Base-by-base conservation (phyloP, 2,888 invertebrate species). In the Oscheius sp. region DNA sequence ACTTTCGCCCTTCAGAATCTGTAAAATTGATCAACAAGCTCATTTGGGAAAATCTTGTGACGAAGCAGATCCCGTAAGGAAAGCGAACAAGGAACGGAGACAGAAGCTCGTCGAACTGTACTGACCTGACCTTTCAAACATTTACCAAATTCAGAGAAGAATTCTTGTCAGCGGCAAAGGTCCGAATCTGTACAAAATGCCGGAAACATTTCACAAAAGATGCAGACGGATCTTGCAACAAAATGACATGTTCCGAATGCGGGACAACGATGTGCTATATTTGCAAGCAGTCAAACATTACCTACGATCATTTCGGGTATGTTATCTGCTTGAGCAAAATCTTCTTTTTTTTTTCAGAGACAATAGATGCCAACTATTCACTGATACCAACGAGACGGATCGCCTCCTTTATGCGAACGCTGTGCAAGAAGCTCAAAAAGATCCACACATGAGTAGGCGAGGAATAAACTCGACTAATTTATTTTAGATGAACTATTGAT, bases 101-200 rank as follows among this genome's bases (percentile, higher is more conserved):
- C n/a, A 61, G 2, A 16, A 41, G 21, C 6, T n/a, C 5, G 21
- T 16, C 5, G 45, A 43, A 61, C 35, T 43, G 41, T 61, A 58
- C 5, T 13, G 27, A 6, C 21, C n/a, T 25, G 7, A 27, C 29
- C 13, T 29, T 7, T 1, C 21, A 55, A 55, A 6, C n/a, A 29
- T 2, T 27, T 1, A 58, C 13, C n/a, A 12, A 6, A 46, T 66
- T 66, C 52, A 66, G 66, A 9, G 66, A 66, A 49, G 66, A 66
- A 9, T 49, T 52, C 18, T 49, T 66, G 7, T 52, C 52, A 1
- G 66, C 66, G 16, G 29, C 61, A 5, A 45, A 43, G n/a, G 45
- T 61, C 5, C 61, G 61, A 35, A 21, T 61, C 61, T 61, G 61
- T 41, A 41, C 43, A 45, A 61, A 41, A n/a, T 61, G 61, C n/a